Evolutionary conservation across 2,888 invertebrate species (phyloP).

Genomic region (Artemia sinica): DNA sequence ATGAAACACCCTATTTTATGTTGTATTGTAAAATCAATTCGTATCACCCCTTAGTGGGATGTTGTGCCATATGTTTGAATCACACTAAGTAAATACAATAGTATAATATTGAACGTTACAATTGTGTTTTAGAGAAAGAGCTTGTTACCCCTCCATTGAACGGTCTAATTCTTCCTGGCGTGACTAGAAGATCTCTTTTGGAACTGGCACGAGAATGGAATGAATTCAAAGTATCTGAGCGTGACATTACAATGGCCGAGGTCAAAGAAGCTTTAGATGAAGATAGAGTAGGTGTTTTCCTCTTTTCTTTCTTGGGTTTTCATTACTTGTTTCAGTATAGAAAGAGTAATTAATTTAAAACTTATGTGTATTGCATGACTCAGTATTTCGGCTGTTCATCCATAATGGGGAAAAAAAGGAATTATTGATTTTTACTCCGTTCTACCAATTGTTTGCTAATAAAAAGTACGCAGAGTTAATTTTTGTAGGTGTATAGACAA

Average conservation of each 20-base stretch:
- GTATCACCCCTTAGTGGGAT: too few relatives aligned
- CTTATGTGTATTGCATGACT: too few relatives aligned
- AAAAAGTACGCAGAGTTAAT: too few relatives aligned
- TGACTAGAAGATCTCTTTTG: constrained; percentile 73
- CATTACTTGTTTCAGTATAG: too few relatives aligned
- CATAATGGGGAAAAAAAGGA: too few relatives aligned
- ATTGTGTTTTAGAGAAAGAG: constrained; percentile 53
- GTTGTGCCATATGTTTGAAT: background rate
- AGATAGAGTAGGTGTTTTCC: constrained; percentile 50
- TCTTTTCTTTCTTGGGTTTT: constrained; percentile 22
- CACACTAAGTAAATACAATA: background rate
- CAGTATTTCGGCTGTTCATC: too few relatives aligned
- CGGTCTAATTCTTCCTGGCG: constrained; percentile 85
- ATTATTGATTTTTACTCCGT: too few relatives aligned
- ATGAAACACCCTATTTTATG: too few relatives aligned
- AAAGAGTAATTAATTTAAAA: too few relatives aligned
- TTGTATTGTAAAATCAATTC: too few relatives aligned
- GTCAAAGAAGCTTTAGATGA: constrained; percentile 52
- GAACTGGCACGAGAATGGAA: constrained; percentile 64
- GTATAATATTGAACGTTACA: background rate
- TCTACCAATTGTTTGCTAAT: too few relatives aligned
- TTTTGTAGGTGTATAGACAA: too few relatives aligned
- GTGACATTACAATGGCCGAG: constrained; percentile 64
- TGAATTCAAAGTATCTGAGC: constrained; percentile 63
- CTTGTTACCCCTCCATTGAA: constrained; percentile 79